Evolutionary conservation across 1,140 invertebrate genomes (phyloP), one percentile per base, ranked within the genome.

Genomic region (Trichomalopsis sarcophagae): DNA sequence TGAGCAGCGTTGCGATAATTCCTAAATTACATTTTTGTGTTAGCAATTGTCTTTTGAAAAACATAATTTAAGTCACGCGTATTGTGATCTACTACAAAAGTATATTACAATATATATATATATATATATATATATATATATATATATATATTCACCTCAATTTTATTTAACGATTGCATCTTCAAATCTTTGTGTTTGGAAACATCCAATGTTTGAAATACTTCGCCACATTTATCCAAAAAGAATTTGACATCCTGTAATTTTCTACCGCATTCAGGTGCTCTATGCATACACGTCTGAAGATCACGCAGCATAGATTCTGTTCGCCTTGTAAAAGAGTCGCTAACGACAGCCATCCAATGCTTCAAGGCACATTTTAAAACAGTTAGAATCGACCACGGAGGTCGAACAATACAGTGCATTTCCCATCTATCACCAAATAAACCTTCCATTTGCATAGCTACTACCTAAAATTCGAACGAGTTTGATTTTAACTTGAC

Each of bases 321-420:
- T n/a, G 87, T 90, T 77, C 87, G 87, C 36, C 81, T 80, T 6
- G 71, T 13, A 76, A 93, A 92, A 3, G 89, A 89, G 23, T 91
- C 90, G 82, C 87, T 90, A 17, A 92, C 87, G n/a, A 89, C 91
- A 11, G 91, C 91, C 30, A 92, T 92, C 91, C 91, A 93, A 68
- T 93, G 91, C 74, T 92, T 92, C n/a, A 90, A 85, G 36, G 91
- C 89, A 86, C 92, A 93, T 73, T 91, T 91, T 81, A 93, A 87
- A 62, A 89, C 90, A 47, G 86, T 84, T 30, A 84, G 55, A 13
- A 84, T 30, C 13, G 89, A 89, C 93, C 92, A 93, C n/a, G 92
- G 92, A 68, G 93, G 92, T 87, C 86, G 87, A 79, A 93, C 87
- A 73, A 92, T 89, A 36, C 89, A 86, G 69, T 91, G 88, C 9